Percentiles rank a stretch among this genome's conserved stretches.
Conservation (phyloP, 2,113 vertebrate genomes). For the Telmatochromis brichardi region DNA sequence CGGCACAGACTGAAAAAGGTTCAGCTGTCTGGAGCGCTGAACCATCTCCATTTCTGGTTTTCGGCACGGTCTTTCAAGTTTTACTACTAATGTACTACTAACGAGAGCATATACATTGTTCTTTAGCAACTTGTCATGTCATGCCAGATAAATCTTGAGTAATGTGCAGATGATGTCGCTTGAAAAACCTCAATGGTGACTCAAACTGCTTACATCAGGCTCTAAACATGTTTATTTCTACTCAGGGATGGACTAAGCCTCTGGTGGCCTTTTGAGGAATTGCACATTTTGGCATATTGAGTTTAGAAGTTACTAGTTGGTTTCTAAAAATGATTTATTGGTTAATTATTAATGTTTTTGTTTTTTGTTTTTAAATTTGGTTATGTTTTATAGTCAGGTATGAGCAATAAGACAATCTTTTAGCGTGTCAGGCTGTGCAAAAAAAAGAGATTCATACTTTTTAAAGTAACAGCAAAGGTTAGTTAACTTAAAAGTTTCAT, state of each 20-base stretch:
- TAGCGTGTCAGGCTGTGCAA: not conserved
- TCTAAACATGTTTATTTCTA: not conserved
- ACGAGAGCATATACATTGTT: not conserved
- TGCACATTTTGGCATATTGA: not conserved
- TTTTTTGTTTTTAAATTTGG: not conserved
- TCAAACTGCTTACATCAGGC: not conserved
- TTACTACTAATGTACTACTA: not conserved
- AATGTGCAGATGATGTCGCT: not conserved
- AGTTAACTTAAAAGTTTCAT: not conserved
- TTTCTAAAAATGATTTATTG: not conserved
- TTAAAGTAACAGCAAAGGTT: not conserved
- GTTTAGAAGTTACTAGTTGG: not conserved
- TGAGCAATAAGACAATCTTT: not conserved
- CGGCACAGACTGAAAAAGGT: accelerated
- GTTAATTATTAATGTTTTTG: not conserved
- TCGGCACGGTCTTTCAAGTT: not conserved
- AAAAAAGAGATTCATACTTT: not conserved
- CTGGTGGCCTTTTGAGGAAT: not conserved
- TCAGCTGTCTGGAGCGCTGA: not conserved
- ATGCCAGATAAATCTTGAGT: not conserved
- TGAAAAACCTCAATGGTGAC: not conserved
- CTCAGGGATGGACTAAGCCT: not conserved
- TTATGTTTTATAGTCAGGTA: not conserved
- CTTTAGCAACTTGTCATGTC: not conserved
- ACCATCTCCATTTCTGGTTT: not conserved